Evolutionary conservation across 1,140 invertebrate genomes (phyloP).

Genomic region (Neuroterus valhalla): DNA sequence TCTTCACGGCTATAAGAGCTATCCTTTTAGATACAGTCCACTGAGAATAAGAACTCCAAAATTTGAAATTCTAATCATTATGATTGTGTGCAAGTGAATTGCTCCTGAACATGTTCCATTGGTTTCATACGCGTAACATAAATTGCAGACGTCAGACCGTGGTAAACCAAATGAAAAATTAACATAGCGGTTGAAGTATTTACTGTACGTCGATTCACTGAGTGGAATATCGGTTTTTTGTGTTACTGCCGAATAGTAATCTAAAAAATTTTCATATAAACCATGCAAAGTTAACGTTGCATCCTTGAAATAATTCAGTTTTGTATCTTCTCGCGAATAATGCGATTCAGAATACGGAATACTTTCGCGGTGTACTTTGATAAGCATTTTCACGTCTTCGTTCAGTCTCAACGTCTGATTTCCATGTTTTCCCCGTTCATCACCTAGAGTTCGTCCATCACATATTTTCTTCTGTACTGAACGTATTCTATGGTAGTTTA

Average conservation of each 20-base stretch:
- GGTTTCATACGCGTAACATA: constrained; percentile 11
- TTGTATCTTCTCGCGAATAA: constrained; percentile 5
- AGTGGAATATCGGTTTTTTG: neutral
- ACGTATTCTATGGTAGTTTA: too few relatives aligned
- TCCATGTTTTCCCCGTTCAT: too few relatives aligned
- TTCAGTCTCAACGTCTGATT: too few relatives aligned
- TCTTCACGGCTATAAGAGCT: too few relatives aligned
- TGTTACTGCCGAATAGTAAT: constrained; percentile 1
- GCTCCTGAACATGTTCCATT: too few relatives aligned
- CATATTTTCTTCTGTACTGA: too few relatives aligned
- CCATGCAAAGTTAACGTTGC: constrained; percentile 5
- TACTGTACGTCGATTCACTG: constrained; percentile 7
- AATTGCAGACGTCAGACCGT: constrained; percentile 25
- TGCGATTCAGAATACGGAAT: constrained; percentile 4
- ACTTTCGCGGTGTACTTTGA: neutral
- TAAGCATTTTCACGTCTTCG: too few relatives aligned
- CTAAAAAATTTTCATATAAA: neutral
- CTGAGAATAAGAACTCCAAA: too few relatives aligned
- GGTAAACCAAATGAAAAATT: constrained; percentile 15
- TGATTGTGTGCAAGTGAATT: too few relatives aligned
- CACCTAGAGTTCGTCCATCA: too few relatives aligned
- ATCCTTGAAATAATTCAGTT: constrained; percentile 27
- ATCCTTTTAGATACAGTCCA: too few relatives aligned
- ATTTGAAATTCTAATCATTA: too few relatives aligned
- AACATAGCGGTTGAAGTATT: constrained; percentile 31